A percentile compares a stretch with the other conserved stretches of the same genome.
phyloP scores from a whole-genome alignment of 1,140 invertebrate species.

The Trichomalopsis sarcophagae region DNA sequence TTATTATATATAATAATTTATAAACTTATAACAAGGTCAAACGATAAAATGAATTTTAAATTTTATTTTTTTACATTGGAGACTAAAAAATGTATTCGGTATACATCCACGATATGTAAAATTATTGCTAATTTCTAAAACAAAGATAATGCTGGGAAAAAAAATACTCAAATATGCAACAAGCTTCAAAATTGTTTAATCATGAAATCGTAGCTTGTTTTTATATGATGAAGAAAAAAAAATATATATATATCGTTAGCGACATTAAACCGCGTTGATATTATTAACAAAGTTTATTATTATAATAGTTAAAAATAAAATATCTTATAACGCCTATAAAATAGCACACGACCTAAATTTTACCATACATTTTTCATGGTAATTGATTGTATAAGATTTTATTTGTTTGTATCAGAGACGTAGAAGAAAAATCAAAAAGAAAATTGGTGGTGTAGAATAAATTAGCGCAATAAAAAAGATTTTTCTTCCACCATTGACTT shows the following conservation, averaged over 20 bases:
- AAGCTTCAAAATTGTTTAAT: background rate
- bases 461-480: slow-evolving; percentile 37
- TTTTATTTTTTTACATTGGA: slow-evolving; percentile 26
- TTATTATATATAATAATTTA: background rate
- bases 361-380: background rate
- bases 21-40: background rate
- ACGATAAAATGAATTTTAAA: slow-evolving; percentile 11
- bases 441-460: background rate
- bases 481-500: slow-evolving; percentile 49
- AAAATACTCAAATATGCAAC: background rate
- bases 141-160: background rate
- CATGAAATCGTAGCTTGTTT: background rate
- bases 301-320: background rate
- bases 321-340: background rate
- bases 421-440: background rate
- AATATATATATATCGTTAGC: background rate
- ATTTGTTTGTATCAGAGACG: slow-evolving; percentile 30
- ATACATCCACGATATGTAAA: background rate
- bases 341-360: background rate
- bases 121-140: background rate
- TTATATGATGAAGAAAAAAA: background rate
- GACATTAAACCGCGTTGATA: background rate
- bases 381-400: slow-evolving; percentile 34
- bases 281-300: background rate
- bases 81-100: background rate